phyloP scores from a whole-genome alignment of 1,140 invertebrate species.

The Drosophila littoralis region DNA sequence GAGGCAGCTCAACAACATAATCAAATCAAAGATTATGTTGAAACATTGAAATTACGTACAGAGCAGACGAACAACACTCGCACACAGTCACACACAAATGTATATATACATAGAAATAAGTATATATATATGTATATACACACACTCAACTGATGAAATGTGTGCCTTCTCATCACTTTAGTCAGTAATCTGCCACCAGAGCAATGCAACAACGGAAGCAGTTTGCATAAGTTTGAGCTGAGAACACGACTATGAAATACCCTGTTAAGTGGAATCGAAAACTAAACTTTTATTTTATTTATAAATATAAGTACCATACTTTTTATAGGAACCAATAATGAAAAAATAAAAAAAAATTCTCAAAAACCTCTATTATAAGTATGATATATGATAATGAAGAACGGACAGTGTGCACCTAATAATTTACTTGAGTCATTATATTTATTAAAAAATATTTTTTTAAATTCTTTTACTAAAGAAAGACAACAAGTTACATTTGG shows the following conservation, averaged over 20 bases:
- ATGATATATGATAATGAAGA: no score
- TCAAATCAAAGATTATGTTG: conserved; percentile 83
- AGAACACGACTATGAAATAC: neutral
- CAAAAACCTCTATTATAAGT: no score
- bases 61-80: conserved; percentile 55
- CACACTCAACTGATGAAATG: conserved; percentile 34
- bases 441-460: no score
- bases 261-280: neutral
- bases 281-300: no score
- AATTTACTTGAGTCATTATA: no score
- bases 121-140: conserved; percentile 1
- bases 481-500: no score
- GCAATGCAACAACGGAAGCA: conserved; percentile 2
- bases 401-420: no score
- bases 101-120: neutral
- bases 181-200: conserved; percentile 45
- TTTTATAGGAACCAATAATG: no score
- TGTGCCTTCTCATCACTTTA: conserved; percentile 49
- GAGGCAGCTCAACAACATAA: conserved; percentile 77
- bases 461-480: no score
- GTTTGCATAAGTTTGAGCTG: neutral
- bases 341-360: no score
- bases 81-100: conserved; percentile 30
- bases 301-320: no score
- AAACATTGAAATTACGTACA: conserved; percentile 81